Conservation (phyloP, 2,888 invertebrate species). For the Megastigmus dorsalis region DNA sequence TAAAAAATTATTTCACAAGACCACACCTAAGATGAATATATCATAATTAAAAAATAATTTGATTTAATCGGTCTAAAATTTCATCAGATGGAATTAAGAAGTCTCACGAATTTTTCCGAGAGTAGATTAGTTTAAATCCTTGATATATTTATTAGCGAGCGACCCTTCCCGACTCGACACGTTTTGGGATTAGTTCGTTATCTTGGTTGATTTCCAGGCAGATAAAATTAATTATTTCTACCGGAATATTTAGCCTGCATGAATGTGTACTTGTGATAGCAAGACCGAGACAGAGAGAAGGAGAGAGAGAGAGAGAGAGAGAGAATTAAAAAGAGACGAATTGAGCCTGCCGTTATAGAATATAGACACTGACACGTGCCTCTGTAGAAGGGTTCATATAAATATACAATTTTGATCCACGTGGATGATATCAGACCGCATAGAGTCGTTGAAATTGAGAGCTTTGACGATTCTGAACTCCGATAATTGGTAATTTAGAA, state of each 20-base stretch:
- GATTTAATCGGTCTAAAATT: constrained; percentile 16
- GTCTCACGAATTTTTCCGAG: background rate
- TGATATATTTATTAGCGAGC: constrained; percentile 40
- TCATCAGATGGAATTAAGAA: background rate
- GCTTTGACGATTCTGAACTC: no score
- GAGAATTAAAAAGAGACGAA: constrained; percentile 31
- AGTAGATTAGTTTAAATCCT: constrained; percentile 31
- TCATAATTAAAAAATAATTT: constrained; percentile 13
- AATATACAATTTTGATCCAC: constrained; percentile 19
- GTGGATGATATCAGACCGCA: background rate
- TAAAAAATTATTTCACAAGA: no score
- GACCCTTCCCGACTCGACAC: constrained; percentile 6
- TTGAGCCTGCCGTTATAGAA: constrained; percentile 35
- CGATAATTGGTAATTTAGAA: no score
- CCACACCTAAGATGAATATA: no score
- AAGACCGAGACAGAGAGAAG: constrained; percentile 23
- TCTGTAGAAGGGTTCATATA: background rate
- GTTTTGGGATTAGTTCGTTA: constrained; percentile 46
- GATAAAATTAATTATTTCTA: constrained; percentile 49
- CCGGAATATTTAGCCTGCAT: constrained; percentile 21
- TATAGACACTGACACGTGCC: constrained; percentile 34
- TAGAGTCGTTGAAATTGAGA: constrained; percentile 5
- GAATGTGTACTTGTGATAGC: constrained; percentile 3
- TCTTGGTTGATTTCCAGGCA: constrained; percentile 48
- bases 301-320: constrained; percentile 26